Conservation (phyloP, 2,797 vertebrate species). For the Ptychobarbus kaznakovi region DNA sequence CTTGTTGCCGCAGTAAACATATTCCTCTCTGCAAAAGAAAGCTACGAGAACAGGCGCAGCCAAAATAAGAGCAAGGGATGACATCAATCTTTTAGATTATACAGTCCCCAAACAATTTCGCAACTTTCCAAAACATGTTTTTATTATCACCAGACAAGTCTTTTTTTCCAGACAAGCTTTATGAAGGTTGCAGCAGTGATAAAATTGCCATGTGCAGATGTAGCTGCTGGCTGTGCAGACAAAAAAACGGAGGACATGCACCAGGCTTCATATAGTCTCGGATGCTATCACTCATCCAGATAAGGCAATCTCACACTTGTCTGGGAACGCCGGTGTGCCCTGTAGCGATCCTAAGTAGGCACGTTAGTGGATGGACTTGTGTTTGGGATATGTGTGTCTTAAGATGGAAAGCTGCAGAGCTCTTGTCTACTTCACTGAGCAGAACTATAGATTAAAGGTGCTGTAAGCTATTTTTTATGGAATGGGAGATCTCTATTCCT, state of each 20-base stretch:
- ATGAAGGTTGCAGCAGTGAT: slow-evolving; percentile 54
- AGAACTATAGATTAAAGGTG: slow-evolving; percentile 13
- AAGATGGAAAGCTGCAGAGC: slow-evolving; percentile 66
- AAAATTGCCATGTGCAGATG: slow-evolving; percentile 58
- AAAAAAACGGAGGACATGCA: slow-evolving; percentile 57
- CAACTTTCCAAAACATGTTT: slow-evolving; percentile 63
- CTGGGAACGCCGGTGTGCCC: slow-evolving; percentile 64
- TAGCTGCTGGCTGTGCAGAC: slow-evolving; percentile 50
- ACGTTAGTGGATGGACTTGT: slow-evolving; percentile 16
- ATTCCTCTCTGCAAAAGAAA: slow-evolving; percentile 62
- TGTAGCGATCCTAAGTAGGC: slow-evolving; percentile 54
- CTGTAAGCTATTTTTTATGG: not conserved
- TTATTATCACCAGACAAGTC: slow-evolving; percentile 63
- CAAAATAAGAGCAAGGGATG: slow-evolving; percentile 64
- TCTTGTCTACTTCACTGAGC: slow-evolving; percentile 53
- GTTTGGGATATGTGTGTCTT: not conserved
- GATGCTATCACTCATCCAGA: slow-evolving; percentile 54
- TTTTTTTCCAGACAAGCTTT: slow-evolving; percentile 49
- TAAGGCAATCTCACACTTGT: slow-evolving; percentile 55
- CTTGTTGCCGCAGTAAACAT: slow-evolving; percentile 62
- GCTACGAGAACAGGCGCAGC: slow-evolving; percentile 63
- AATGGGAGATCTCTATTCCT: not conserved
- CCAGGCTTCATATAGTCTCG: slow-evolving; percentile 53
- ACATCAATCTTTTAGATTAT: slow-evolving; percentile 72
- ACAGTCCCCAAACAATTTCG: slow-evolving; percentile 54